Evolutionary conservation across 2,888 invertebrate species (phyloP), one percentile per base, ranked within the genome.

Genomic region (Steinernema carpocapsae): DNA sequence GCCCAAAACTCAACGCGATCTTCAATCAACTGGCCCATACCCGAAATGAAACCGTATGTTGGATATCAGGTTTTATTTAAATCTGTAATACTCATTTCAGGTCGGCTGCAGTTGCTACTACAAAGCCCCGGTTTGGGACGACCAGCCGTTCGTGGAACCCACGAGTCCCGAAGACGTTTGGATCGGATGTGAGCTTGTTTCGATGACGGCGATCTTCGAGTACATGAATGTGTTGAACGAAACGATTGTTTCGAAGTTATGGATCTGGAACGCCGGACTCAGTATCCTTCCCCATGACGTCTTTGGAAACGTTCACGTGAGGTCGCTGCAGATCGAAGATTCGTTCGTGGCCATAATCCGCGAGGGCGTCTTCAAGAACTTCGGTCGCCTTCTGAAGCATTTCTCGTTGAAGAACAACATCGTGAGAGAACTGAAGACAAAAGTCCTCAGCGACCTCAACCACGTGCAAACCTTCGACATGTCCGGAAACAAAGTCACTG

Each of bases 401-500:
- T 37, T 71, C 3, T 10, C 7, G 7, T 43, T 88, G 48, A 76
- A 79, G 70, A 82, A 82, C 71, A 87, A 87, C 75, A 77, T 78
- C 45, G 70, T 87, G 46, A 78, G 78, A 70, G 78, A 71, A 6
- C 75, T 87, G 56, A 80, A 82, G 26, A 73, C 76, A 26, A 29
- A 70, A 6, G 76, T 82, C 12, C 82, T 86, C 74, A 56, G 32
- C 17, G 77, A 78, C 14, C 75, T 87, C 37, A 42, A 32, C 37
- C 70, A 74, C 19, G 71, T 86, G 46, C 73, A 76, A 71, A 75
- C 70, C 1, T 77, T 86, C 22, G 87, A 87, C 77, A 72, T 86
- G 45, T 88, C 88, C 73, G 88, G 89, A 76, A 90, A 90, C 84
- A 81, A 85, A 64, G 84, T 89, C 76, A 80, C 82, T 12, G 79